These are phyloP conservation scores for Phylloscopus trochilus DNA, from an alignment of 2,113 vertebrate genomes.

Conservation along the genomic window DNA sequence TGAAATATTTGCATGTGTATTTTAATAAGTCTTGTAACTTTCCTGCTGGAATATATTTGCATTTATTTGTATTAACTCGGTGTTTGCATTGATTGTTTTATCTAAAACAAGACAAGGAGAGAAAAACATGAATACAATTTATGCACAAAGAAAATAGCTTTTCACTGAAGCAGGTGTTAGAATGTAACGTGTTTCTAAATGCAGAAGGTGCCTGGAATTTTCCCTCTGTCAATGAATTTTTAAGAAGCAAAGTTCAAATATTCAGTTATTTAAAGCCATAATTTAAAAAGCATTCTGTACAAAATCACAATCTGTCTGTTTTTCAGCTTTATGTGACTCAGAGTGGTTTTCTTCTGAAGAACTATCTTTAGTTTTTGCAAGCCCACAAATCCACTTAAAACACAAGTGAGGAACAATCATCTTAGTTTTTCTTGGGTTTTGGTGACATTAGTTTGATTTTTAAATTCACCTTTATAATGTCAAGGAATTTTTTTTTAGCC, in stretches of 20 bases:
- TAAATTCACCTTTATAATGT: neutral
- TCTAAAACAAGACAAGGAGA: slow-evolving; percentile 37
- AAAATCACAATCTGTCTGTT: neutral
- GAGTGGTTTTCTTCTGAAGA: neutral
- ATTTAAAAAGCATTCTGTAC: neutral
- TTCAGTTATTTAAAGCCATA: neutral
- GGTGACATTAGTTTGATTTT: neutral
- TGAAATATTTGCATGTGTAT: slow-evolving; percentile 45
- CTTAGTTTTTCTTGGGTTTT: neutral
- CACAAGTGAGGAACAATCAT: neutral
- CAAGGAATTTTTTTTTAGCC: neutral
- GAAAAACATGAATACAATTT: slow-evolving; percentile 29
- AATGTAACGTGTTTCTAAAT: slow-evolving; percentile 8
- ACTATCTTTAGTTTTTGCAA: slow-evolving; percentile 10
- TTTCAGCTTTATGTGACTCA: neutral
- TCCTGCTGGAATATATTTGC: slow-evolving; percentile 47
- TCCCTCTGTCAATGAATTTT: neutral
- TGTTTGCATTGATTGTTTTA: slow-evolving; percentile 46
- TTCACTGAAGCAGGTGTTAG: neutral
- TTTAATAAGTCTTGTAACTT: slow-evolving; percentile 53
- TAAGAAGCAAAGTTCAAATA: neutral
- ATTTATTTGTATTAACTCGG: slow-evolving; percentile 60
- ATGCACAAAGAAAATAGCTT: slow-evolving; percentile 32
- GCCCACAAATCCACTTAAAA: neutral
- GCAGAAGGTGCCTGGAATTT: neutral